Evolutionary conservation across 2,797 vertebrate species (phyloP).

Genomic region (Artibeus jamaicensis): DNA sequence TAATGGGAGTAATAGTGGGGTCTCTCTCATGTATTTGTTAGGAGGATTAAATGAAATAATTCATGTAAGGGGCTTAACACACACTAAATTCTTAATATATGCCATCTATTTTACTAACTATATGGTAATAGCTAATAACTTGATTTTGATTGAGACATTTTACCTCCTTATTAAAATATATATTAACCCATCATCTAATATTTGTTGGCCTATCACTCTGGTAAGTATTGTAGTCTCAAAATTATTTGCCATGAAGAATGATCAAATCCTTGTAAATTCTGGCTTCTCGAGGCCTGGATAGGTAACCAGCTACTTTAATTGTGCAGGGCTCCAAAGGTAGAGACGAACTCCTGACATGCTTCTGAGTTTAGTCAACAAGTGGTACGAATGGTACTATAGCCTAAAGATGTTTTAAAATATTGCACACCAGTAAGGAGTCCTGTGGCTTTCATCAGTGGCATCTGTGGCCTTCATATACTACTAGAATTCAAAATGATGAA

Average conservation of each 20-base stretch:
- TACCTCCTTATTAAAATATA: slow-evolving; percentile 56
- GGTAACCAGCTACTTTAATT: slow-evolving; percentile 44
- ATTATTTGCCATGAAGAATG: slow-evolving; percentile 62
- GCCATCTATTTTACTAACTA: slow-evolving; percentile 41
- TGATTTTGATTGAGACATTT: slow-evolving; percentile 51
- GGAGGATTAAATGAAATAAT: slow-evolving; percentile 43
- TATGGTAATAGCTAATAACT: slow-evolving; percentile 58
- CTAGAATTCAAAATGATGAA: background rate
- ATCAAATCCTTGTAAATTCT: slow-evolving; percentile 18
- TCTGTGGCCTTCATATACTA: background rate
- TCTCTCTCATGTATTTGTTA: background rate
- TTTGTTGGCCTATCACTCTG: slow-evolving; percentile 42
- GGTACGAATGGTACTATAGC: background rate
- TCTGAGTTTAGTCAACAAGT: background rate
- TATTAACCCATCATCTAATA: slow-evolving; percentile 59
- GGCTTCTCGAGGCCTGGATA: slow-evolving; percentile 16
- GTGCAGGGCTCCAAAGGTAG: background rate
- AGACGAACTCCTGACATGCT: background rate
- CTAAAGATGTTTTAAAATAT: background rate
- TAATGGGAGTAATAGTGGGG: background rate
- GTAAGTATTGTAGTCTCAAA: slow-evolving; percentile 5
- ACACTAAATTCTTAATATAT: slow-evolving; percentile 19
- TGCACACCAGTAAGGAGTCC: background rate
- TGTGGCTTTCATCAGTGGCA: background rate
- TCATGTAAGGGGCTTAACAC: background rate